A percentile compares a stretch with the other conserved stretches of the same genome.
Evolutionary conservation across 2,888 invertebrate species (phyloP).

Genomic region (Chromoteleia sp.): DNA sequence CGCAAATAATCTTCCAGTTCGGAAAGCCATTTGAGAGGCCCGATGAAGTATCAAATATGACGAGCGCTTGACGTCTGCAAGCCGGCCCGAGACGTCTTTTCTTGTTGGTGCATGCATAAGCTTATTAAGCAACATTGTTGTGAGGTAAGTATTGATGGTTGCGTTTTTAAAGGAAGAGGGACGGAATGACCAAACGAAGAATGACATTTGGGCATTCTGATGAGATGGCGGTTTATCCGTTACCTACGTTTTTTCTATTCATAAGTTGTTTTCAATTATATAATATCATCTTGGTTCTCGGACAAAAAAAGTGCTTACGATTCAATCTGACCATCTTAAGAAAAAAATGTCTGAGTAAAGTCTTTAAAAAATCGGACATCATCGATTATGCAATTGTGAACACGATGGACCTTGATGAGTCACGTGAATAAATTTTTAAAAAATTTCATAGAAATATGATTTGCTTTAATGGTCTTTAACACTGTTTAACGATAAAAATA

Average conservation of each 20-base stretch:
- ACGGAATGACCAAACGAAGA: slow-evolving; percentile 62
- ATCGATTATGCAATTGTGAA: slow-evolving; percentile 38
- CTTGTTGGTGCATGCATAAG: slow-evolving; percentile 82
- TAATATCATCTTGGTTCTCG: slow-evolving; percentile 36
- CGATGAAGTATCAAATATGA: slow-evolving; percentile 82
- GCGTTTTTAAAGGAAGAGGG: slow-evolving; percentile 72
- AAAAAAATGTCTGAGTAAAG: not conserved
- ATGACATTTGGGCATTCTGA: slow-evolving; percentile 49
- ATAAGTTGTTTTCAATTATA: slow-evolving; percentile 64
- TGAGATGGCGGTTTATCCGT: slow-evolving; percentile 55
- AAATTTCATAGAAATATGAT: not conserved
- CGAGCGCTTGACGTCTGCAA: slow-evolving; percentile 82
- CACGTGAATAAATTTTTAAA: not conserved
- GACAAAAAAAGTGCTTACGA: slow-evolving; percentile 31
- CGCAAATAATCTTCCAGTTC: slow-evolving; percentile 78
- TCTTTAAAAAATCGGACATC: slow-evolving; percentile 10
- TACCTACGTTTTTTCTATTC: slow-evolving; percentile 43
- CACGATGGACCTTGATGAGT: not conserved
- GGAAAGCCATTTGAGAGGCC: slow-evolving; percentile 58
- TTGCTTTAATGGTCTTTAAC: not conserved
- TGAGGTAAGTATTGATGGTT: slow-evolving; percentile 76
- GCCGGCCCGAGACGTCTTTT: slow-evolving; percentile 77
- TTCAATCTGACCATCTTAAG: slow-evolving; percentile 18
- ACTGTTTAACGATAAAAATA: too few species aligned
- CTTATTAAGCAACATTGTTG: slow-evolving; percentile 84